Percentiles rank a stretch among this genome's conserved stretches.
phyloP scores from a whole-genome alignment of 2,113 vertebrate species.

The Stigmatopora nigra region DNA sequence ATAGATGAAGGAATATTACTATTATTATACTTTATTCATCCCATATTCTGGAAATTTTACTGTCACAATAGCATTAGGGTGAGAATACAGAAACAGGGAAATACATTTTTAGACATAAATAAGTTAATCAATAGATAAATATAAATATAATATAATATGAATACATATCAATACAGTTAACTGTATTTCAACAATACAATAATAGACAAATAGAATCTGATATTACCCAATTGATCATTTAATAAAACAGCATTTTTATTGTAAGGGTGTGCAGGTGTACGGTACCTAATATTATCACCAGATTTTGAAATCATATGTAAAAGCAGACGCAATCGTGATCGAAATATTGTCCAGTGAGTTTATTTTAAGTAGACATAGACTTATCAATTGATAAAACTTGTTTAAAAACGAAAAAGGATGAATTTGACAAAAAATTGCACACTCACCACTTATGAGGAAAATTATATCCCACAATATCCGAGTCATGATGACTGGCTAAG shows the following conservation, averaged over 20 bases:
- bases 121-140: too few relatives aligned
- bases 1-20: background rate
- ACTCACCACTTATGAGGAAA: constrained; percentile 70
- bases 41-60: too few relatives aligned
- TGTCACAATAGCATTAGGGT: too few relatives aligned
- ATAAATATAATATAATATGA: background rate
- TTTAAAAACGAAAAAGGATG: background rate
- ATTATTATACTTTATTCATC: background rate
- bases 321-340: background rate
- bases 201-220: background rate
- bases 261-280: background rate
- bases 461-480: constrained; percentile 69
- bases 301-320: background rate
- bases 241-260: background rate
- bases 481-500: constrained; percentile 59
- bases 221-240: background rate
- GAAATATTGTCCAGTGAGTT: background rate
- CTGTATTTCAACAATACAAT: background rate
- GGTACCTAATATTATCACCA: background rate
- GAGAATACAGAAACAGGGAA: too few relatives aligned
- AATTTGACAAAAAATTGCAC: background rate
- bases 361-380: background rate
- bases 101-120: too few relatives aligned
- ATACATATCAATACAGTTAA: background rate
- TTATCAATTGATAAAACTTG: background rate